phyloP scores from a whole-genome alignment of 2,797 vertebrate genomes.

The Eulemur mongoz region DNA sequence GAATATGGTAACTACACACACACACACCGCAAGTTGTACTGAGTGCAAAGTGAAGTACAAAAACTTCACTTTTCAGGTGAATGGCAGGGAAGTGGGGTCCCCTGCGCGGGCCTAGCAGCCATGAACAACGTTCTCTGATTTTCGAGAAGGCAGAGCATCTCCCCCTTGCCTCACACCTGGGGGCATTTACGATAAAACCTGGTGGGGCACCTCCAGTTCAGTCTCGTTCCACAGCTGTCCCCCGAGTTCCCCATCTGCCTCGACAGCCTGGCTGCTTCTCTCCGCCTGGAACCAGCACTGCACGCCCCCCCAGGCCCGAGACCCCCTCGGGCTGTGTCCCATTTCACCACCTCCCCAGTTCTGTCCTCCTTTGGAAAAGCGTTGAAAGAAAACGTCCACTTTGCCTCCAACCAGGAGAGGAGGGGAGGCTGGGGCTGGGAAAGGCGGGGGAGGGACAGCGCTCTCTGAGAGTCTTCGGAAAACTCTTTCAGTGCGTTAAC shows the following conservation, averaged over 20 bases:
- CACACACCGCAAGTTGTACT: background rate
- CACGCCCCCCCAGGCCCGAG: background rate
- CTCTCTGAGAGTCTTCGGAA: background rate
- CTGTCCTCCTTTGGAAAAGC: background rate
- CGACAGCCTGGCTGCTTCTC: background rate
- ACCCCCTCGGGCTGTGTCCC: background rate
- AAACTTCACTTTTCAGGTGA: background rate
- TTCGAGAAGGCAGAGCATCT: rapidly evolving
- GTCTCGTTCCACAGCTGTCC: rapidly evolving
- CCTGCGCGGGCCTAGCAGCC: rapidly evolving
- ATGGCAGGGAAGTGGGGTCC: background rate
- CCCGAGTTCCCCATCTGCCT: rapidly evolving
- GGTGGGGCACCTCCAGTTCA: too few species aligned
- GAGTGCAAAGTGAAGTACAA: too few species aligned
- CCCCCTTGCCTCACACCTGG: background rate
- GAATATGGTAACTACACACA: background rate
- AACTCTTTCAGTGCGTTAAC: rapidly evolving
- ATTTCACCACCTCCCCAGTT: background rate
- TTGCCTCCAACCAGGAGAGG: background rate
- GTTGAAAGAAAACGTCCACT: background rate
- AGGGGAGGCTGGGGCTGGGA: rapidly evolving
- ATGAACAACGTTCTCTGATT: background rate
- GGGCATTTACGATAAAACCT: too few species aligned
- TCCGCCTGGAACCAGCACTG: rapidly evolving
- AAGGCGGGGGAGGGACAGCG: too few species aligned